Percentiles rank a stretch among this genome's conserved stretches.
Conservation (phyloP, 2,888 invertebrate species). For the Lissonota sp. region DNA sequence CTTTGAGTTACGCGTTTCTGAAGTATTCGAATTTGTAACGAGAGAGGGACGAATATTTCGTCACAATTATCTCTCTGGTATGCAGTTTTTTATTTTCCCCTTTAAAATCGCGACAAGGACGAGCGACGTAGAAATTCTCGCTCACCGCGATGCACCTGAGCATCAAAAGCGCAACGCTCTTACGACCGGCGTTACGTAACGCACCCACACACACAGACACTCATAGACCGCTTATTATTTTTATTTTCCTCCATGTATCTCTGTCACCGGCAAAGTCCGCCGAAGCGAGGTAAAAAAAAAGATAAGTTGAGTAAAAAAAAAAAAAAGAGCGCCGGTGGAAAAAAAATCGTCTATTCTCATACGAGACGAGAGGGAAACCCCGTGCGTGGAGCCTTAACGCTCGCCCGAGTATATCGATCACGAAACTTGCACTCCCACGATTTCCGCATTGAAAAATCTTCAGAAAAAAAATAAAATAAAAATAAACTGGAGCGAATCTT, state of each 20-base stretch:
- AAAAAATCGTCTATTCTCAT: constrained; percentile 16
- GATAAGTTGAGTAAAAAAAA: constrained; percentile 3
- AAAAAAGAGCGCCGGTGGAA: constrained; percentile 4
- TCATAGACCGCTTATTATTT: constrained; percentile 74
- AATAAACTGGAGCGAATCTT: neutral
- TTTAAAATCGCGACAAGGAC: constrained; percentile 7
- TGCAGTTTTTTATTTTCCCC: constrained; percentile 18
- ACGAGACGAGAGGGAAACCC: constrained; percentile 38
- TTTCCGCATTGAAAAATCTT: constrained; percentile 12
- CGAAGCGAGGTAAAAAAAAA: constrained; percentile 58
- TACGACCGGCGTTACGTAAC: constrained; percentile 74
- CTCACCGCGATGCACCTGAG: constrained; percentile 51
- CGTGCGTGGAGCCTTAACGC: constrained; percentile 25
- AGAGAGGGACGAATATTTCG: neutral
- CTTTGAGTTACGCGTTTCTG: constrained; percentile 12
- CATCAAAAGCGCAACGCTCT: constrained; percentile 52
- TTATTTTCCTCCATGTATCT: constrained; percentile 74
- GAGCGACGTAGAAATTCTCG: neutral
- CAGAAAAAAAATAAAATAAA: constrained; percentile 8
- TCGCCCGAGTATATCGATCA: constrained; percentile 53
- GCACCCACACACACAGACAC: neutral
- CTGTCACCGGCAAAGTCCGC: constrained; percentile 72
- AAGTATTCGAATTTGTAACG: neutral
- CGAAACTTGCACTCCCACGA: constrained; percentile 11
- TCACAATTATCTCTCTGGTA: constrained; percentile 7